Percentiles rank a stretch among this genome's conserved stretches.
Evolutionary conservation across 2,113 vertebrate species (phyloP).

Genomic region (Falcunculus frontatus): DNA sequence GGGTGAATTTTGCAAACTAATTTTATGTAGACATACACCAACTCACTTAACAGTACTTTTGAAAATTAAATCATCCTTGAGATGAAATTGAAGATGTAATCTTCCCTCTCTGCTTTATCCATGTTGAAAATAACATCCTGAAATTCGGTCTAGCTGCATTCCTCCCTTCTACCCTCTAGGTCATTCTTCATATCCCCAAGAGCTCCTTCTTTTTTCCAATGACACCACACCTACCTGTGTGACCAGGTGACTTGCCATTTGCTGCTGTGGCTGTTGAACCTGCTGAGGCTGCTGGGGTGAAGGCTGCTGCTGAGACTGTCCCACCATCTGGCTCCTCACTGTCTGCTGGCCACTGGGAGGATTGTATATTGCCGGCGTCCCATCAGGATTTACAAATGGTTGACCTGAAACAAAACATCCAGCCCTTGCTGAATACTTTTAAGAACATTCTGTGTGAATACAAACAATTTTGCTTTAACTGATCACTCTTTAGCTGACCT

Average conservation of each 20-base stretch:
- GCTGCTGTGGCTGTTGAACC: conserved; percentile 77
- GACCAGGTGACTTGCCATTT: conserved; percentile 73
- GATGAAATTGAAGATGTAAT: background rate
- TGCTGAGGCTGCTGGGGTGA: conserved; percentile 75
- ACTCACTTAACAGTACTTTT: background rate
- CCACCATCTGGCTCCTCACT: conserved; percentile 75
- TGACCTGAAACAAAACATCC: conserved; percentile 77
- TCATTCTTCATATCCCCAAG: background rate
- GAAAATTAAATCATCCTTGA: background rate
- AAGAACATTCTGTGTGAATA: background rate
- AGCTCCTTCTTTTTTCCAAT: background rate
- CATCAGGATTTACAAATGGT: conserved; percentile 93
- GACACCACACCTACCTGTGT: conserved; percentile 82
- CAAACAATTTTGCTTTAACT: background rate
- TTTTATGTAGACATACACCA: background rate
- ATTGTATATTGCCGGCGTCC: conserved; percentile 91
- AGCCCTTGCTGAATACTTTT: background rate
- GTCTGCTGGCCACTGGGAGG: conserved; percentile 85
- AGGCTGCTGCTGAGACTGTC: conserved; percentile 71
- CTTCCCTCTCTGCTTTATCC: background rate
- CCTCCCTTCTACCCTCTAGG: background rate
- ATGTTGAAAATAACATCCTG: background rate
- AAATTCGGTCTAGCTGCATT: background rate
- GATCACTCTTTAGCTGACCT: background rate
- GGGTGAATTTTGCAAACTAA: background rate